A percentile compares a stretch with the other conserved stretches of the same genome.
phyloP scores from a whole-genome alignment of 1,140 invertebrate genomes.

The Cheumatopsyche charites region DNA sequence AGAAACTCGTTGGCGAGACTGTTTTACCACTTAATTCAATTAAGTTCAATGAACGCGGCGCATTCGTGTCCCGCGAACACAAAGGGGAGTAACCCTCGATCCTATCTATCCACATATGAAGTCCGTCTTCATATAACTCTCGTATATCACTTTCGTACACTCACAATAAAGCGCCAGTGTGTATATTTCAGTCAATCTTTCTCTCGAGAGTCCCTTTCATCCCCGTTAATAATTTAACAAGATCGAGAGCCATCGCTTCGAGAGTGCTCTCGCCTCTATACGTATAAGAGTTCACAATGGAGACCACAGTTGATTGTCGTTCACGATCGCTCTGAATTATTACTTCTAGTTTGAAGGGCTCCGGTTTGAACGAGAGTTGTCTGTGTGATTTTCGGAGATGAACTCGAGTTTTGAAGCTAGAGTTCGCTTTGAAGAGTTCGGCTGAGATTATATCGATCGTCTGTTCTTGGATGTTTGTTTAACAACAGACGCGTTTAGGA shows the following conservation, averaged over 20 bases:
- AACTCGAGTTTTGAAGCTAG: no score
- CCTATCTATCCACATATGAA: no score
- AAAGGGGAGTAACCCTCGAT: slow-evolving; percentile 23
- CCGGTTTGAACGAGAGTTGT: no score
- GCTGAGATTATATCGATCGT: no score
- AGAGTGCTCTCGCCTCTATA: neutral
- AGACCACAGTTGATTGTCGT: neutral
- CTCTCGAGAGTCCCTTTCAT: neutral
- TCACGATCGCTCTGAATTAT: no score
- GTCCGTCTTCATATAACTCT: slow-evolving; percentile 18
- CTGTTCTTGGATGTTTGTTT: no score
- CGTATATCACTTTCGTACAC: slow-evolving; percentile 15
- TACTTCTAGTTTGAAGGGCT: no score
- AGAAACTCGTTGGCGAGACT: slow-evolving; percentile 23
- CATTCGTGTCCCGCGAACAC: slow-evolving; percentile 29
- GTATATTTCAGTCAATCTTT: neutral
- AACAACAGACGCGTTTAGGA: no score
- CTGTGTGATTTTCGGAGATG: no score
- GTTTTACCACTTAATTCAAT: slow-evolving; percentile 40
- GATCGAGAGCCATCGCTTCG: neutral
- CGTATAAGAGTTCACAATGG: neutral
- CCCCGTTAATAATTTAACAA: slow-evolving; percentile 14
- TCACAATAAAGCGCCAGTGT: neutral
- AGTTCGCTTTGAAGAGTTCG: no score
- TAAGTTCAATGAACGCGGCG: slow-evolving; percentile 35